phyloP scores from a whole-genome alignment of 37 sponge, comb jelly and placozoan species.

The Mnemiopsis leidyi region DNA sequence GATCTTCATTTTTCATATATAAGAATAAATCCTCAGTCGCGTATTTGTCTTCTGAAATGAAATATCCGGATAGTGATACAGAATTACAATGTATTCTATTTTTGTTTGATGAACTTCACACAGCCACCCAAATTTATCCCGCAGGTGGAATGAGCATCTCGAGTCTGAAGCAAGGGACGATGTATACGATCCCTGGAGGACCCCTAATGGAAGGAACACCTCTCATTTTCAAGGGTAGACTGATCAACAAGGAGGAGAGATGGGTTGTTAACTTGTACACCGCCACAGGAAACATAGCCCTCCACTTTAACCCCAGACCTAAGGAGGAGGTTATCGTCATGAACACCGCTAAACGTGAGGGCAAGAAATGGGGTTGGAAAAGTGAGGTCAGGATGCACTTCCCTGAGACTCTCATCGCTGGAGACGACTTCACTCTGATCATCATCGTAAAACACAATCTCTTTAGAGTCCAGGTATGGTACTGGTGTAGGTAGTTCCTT shows the following conservation, averaged over 20 bases:
- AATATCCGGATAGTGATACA: no score
- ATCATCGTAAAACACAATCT: background rate
- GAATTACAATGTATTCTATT: no score
- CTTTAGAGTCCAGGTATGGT: background rate
- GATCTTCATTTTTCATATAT: no score
- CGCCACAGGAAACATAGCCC: background rate
- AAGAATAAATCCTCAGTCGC: no score
- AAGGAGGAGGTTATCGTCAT: background rate
- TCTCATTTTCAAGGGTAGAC: background rate
- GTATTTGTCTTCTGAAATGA: no score
- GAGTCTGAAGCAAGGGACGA: background rate
- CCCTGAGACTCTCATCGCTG: background rate
- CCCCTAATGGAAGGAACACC: background rate
- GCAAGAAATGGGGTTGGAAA: background rate
- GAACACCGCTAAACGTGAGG: background rate
- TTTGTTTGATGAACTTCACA: no score
- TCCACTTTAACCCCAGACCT: conserved; percentile 3
- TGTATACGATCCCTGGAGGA: background rate
- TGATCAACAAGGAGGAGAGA: background rate
- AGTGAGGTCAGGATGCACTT: background rate
- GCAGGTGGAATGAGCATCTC: background rate
- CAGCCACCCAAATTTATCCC: no score
- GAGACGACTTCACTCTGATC: background rate
- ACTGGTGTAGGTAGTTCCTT: no score
- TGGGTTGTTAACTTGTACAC: background rate